phyloP scores from a whole-genome alignment of 2,113 vertebrate genomes.

The Vanacampus margaritifer region DNA sequence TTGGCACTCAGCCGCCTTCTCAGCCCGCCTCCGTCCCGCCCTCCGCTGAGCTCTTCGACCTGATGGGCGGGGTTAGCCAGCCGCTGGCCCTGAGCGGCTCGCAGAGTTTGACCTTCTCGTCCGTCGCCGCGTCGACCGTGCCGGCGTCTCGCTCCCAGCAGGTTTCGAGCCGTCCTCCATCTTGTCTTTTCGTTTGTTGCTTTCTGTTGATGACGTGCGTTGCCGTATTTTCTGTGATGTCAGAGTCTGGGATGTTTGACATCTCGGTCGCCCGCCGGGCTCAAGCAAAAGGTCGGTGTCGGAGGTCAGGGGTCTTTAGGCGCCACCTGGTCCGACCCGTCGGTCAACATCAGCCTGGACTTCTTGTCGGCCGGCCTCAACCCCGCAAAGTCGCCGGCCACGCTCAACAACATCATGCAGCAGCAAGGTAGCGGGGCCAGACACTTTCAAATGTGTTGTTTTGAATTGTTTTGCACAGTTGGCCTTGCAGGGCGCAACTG shows the following conservation, averaged over 20 bases:
- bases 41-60: slow-evolving; percentile 86
- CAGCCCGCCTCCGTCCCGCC: slow-evolving; percentile 54
- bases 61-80: slow-evolving; percentile 79
- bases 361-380: slow-evolving; percentile 93
- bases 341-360: slow-evolving; percentile 98
- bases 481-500: too few relatives aligned
- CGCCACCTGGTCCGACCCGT: slow-evolving; percentile 95
- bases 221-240: slow-evolving; percentile 1
- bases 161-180: slow-evolving; percentile 19
- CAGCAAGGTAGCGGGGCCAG: slow-evolving; percentile 81
- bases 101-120: slow-evolving; percentile 90
- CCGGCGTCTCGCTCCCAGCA: slow-evolving; percentile 63
- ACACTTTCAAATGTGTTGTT: neutral
- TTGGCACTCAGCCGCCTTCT: slow-evolving; percentile 66
- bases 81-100: slow-evolving; percentile 78
- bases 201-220: neutral
- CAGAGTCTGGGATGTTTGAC: slow-evolving; percentile 80
- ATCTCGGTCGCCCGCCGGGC: slow-evolving; percentile 70
- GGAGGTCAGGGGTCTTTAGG: slow-evolving; percentile 81
- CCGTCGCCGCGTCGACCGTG: slow-evolving; percentile 45
- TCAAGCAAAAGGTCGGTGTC: slow-evolving; percentile 73
- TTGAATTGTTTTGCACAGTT: too few relatives aligned
- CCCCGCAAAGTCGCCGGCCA: slow-evolving; percentile 87
- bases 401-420: slow-evolving; percentile 92
- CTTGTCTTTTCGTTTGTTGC: neutral